Base-by-base conservation (phyloP, 2,113 vertebrate species). In the Nematolebias whitei region DNA sequence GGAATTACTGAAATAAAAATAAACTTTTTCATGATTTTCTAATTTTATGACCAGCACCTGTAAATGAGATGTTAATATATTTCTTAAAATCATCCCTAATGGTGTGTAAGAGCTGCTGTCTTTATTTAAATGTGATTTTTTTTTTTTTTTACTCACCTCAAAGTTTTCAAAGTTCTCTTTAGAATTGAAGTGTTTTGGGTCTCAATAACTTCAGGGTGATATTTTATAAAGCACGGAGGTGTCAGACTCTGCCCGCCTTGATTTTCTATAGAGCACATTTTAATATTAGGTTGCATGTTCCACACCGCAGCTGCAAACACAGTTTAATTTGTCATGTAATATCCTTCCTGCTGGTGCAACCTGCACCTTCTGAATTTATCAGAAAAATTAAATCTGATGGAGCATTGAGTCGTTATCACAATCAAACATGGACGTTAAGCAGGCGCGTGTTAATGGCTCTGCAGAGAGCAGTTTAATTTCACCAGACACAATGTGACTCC, bases 101-200 rank as follows among this genome's bases (percentile, higher is more conserved):
- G 13, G 15, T 19, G 41, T 51, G 5, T 60, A 20, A 44, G 20
- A 60, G 39, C 22, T 1, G 7, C 4, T 29, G 16, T 11, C 24
- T 16, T 29, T 52, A 15, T 52, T 26, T 10, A 29, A 52, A 24
- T 50, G 5, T 52, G 50, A 49, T 49, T 49, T n/a, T n/a, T n/a
- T n/a, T n/a, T n/a, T n/a, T n/a, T n/a, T n/a, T n/a, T n/a, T n/a
- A n/a, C n/a, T 50, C 48, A 23, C 23, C 5, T 50, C 23, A 32
- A 16, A 54, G 19, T 63, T 52, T 32, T 35, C 40, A 49, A 53
- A 50, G 48, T 35, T 45, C 23, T 45, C 32, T 43, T 39, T 48
- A 51, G 38, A 19, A 13, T 52, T 35, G 8, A 58, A 60, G 51
- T 1, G 64, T 68, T 69, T 43, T 71, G 53, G 51, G 65, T 74